These are phyloP conservation scores for Eublepharis macularius DNA, from an alignment of 2,113 vertebrate genomes.

Conservation along the genomic window DNA sequence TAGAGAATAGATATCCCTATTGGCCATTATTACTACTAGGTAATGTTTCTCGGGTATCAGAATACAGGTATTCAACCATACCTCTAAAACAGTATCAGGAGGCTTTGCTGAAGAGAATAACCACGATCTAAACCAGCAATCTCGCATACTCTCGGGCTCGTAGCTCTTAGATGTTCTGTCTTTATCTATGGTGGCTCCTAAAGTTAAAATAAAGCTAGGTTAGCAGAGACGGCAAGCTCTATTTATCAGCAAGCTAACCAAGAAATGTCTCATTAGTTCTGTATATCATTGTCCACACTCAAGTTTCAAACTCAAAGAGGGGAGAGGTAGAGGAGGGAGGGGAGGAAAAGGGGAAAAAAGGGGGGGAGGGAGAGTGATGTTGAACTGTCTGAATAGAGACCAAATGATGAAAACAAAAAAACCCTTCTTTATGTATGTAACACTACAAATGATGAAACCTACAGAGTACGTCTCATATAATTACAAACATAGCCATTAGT, in stretches of 20 bases:
- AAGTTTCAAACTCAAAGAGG: too few relatives aligned
- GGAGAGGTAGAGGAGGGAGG: too few relatives aligned
- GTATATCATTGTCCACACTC: background rate
- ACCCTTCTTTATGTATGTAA: too few relatives aligned
- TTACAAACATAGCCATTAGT: too few relatives aligned
- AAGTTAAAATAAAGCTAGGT: background rate
- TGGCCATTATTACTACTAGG: background rate
- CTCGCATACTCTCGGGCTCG: background rate
- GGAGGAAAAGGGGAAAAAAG: too few relatives aligned
- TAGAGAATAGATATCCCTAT: background rate
- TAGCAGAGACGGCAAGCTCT: background rate
- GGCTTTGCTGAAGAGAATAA: conserved; percentile 6
- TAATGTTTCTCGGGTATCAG: background rate
- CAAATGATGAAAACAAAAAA: too few relatives aligned
- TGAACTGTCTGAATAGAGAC: too few relatives aligned
- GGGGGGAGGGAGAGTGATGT: too few relatives aligned
- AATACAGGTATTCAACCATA: background rate
- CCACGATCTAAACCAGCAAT: background rate
- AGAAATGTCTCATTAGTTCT: background rate
- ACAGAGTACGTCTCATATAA: too few relatives aligned
- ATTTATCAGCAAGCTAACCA: background rate
- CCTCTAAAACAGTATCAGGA: conserved; percentile 32
- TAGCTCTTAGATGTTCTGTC: conserved; percentile 20
- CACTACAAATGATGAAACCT: too few relatives aligned
- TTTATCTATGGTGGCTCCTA: conserved; percentile 32